phyloP scores from a whole-genome alignment of 2,797 vertebrate species.

The Lagorchestes hirsutus region DNA sequence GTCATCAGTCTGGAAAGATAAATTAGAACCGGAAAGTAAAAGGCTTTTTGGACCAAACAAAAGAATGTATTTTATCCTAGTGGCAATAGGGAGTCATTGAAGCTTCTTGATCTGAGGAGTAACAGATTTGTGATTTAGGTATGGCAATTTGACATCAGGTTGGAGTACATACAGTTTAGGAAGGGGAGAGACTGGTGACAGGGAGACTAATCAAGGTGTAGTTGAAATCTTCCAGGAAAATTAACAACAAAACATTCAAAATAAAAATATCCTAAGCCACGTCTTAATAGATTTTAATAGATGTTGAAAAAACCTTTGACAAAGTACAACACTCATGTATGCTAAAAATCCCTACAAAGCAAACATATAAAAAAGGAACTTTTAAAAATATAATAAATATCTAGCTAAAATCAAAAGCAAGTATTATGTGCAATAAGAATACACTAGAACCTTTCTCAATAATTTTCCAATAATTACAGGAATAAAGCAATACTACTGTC shows the following conservation, averaged over 20 bases:
- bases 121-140: too few relatives aligned
- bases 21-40: neutral
- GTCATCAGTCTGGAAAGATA: neutral
- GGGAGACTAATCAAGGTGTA: too few relatives aligned
- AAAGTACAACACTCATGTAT: neutral
- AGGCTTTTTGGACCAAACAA: neutral
- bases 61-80: neutral
- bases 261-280: neutral
- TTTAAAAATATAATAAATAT: neutral
- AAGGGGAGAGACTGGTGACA: too few relatives aligned
- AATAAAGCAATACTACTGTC: too few relatives aligned
- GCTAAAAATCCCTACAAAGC: neutral
- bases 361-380: neutral
- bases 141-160: too few relatives aligned
- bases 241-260: neutral
- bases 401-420: too few relatives aligned
- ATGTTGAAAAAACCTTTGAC: neutral
- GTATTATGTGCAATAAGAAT: too few relatives aligned
- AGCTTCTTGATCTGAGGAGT: neutral
- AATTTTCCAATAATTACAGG: too few relatives aligned
- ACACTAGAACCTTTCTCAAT: too few relatives aligned
- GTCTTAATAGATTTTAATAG: neutral
- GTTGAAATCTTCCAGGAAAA: too few relatives aligned
- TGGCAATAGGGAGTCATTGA: neutral
- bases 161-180: too few relatives aligned